Percentiles rank a stretch among this genome's conserved stretches.
phyloP scores from a whole-genome alignment of 2,888 invertebrate species.

The Uloborus plumipes region DNA sequence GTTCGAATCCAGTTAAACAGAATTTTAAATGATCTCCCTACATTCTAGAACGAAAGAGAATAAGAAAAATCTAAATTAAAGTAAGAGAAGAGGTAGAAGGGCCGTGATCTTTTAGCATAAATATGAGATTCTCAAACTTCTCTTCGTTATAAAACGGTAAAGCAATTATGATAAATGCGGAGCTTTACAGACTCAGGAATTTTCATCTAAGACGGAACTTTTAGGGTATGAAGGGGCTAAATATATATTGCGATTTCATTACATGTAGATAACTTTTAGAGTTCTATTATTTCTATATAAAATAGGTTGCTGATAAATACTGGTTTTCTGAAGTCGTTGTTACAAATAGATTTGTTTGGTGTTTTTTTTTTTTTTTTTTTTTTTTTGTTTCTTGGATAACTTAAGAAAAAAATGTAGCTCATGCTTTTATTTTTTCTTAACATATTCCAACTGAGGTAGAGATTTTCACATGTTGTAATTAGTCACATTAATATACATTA shows the following conservation, averaged over 20 bases:
- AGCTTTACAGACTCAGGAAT: background rate
- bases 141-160: conserved; percentile 6
- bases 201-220: conserved; percentile 1
- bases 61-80: conserved; percentile 4
- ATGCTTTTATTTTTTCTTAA: too few species aligned
- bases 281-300: too few species aligned
- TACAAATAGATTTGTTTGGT: too few species aligned
- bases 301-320: too few species aligned
- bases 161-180: conserved; percentile 14
- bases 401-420: too few species aligned
- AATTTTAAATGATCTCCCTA: conserved; percentile 2
- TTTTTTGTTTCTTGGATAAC: too few species aligned
- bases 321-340: too few species aligned
- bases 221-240: background rate
- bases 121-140: conserved; percentile 7
- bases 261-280: too few species aligned
- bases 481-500: too few species aligned
- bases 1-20: background rate
- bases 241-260: background rate
- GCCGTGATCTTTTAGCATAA: conserved; percentile 12
- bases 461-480: too few species aligned
- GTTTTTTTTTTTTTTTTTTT: too few species aligned
- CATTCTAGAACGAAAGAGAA: background rate
- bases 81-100: background rate
- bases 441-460: too few species aligned